Percentiles rank a stretch among this genome's conserved stretches.
These are phyloP conservation scores for Pleuronectes platessa DNA, from an alignment of 2,113 vertebrate species.

Conservation along the genomic window DNA sequence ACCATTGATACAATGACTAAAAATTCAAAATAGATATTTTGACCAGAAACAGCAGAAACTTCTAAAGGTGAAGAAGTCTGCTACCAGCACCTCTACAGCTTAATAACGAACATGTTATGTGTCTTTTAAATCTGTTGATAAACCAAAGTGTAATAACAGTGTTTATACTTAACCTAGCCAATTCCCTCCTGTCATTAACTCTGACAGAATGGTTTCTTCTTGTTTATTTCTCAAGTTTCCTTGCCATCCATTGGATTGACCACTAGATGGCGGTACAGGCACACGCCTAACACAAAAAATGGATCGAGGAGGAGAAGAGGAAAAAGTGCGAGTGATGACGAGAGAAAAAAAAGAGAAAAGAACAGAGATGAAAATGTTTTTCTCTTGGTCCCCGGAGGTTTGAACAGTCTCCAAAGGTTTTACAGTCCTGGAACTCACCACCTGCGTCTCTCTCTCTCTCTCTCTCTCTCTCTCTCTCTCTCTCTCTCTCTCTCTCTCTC, in stretches of 20 bases:
- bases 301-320: neutral
- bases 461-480: conserved; percentile 3
- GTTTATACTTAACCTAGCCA: neutral
- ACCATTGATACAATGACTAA: neutral
- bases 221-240: no score
- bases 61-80: no score
- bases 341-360: conserved; percentile 21
- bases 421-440: conserved; percentile 59
- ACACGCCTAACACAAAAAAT: neutral
- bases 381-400: conserved; percentile 52
- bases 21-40: neutral
- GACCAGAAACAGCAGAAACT: neutral
- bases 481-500: no score
- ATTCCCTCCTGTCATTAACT: no score
- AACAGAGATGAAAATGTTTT: conserved; percentile 41
- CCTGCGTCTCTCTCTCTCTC: conserved; percentile 51
- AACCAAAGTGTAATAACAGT: no score
- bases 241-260: neutral
- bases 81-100: neutral
- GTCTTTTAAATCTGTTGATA: neutral
- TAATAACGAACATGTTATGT: neutral
- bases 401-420: conserved; percentile 49
- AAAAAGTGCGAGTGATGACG: neutral
- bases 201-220: no score
- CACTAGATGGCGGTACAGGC: conserved; percentile 64